Conservation (phyloP, 2,113 vertebrate genomes). For the Vulpes vulpes region DNA sequence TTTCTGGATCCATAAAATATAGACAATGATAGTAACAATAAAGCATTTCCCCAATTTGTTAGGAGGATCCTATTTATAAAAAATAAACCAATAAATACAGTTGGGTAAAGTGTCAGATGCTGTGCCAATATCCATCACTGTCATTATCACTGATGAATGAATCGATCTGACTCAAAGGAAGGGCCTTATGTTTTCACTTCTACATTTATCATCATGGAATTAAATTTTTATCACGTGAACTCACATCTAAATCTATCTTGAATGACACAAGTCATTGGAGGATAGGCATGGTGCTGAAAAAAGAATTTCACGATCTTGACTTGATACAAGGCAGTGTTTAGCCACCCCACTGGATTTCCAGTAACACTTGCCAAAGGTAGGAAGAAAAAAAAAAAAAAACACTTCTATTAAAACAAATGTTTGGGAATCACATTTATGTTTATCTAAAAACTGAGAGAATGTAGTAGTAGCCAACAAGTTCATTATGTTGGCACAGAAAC, state of each 20-base stretch:
- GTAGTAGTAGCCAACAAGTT: conserved; percentile 51
- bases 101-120: neutral
- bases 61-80: neutral
- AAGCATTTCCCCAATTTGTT: neutral
- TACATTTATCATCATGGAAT: neutral
- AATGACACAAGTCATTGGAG: neutral
- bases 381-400: neutral
- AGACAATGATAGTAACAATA: neutral
- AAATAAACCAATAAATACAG: neutral
- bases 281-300: neutral
- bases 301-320: neutral
- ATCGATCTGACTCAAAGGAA: neutral
- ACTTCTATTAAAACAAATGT: conserved; percentile 63
- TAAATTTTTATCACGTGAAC: neutral
- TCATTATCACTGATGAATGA: neutral
- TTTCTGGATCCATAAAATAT: neutral
- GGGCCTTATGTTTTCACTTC: neutral
- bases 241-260: neutral
- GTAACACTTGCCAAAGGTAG: conserved; percentile 34
- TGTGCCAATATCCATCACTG: neutral
- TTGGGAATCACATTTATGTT: conserved; percentile 69
- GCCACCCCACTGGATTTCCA: neutral
- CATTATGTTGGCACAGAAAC: conserved; percentile 71
- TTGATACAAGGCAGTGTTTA: neutral
- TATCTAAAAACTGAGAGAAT: conserved; percentile 63